phyloP scores from a whole-genome alignment of 2,888 invertebrate species.

The Acronicta psi region DNA sequence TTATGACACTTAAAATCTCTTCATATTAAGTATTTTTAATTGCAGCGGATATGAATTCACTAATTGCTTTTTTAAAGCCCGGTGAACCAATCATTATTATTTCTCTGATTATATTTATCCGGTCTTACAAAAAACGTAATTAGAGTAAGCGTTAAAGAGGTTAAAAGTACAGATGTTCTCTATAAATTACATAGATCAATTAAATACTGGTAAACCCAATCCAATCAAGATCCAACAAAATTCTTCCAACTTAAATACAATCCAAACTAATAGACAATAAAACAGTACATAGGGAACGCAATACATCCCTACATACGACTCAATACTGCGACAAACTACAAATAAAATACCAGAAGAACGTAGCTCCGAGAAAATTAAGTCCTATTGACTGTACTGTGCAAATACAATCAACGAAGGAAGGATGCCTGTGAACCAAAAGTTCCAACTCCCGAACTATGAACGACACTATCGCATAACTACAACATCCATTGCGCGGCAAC shows the following conservation, averaged over 20 bases:
- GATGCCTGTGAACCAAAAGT: conserved; percentile 53
- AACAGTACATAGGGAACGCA: conserved; percentile 42
- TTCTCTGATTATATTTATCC: no score
- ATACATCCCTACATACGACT: conserved; percentile 48
- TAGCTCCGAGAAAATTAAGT: conserved; percentile 74
- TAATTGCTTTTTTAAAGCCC: no score
- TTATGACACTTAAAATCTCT: no score
- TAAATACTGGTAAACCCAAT: no score
- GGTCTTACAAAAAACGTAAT: no score
- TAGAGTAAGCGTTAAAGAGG: no score
- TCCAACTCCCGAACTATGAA: neutral
- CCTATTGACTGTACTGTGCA: conserved; percentile 72
- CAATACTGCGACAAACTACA: conserved; percentile 63
- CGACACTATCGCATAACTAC: neutral
- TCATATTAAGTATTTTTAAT: no score
- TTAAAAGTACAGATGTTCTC: no score
- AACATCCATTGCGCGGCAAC: conserved; percentile 22
- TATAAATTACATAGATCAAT: no score
- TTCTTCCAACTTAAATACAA: conserved; percentile 29
- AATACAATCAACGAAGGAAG: conserved; percentile 73
- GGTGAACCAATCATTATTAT: no score
- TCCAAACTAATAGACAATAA: conserved; percentile 48
- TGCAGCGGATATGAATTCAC: no score
- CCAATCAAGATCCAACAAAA: no score
- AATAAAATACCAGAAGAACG: conserved; percentile 64